Evolutionary conservation across 2,888 invertebrate genomes (phyloP), one percentile per base, ranked within the genome.

Genomic region (Metalampra italica): DNA sequence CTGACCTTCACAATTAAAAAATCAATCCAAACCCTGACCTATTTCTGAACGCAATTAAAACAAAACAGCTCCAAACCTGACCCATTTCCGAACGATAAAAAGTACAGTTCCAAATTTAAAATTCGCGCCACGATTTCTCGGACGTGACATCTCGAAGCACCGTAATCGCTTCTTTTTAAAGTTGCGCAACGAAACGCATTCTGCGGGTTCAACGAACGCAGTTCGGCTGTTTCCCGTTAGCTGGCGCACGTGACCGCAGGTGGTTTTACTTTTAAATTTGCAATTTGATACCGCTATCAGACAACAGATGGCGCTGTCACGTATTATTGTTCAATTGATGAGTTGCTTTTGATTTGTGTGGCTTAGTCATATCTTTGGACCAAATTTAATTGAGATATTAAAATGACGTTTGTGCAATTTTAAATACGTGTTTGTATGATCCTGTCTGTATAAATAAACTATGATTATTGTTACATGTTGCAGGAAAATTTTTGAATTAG

Each of bases 201-300:
- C 34, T 11, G 32, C 9, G 68, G 71, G 86, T 78, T 87, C 86
- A 84, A 76, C 60, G 84, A 71, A 72, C 86, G 74, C 75, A 75
- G 76, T 88, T 86, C 72, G 81, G 79, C 80, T 71, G 69, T 73
- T 66, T 77, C 68, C 89, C 88, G 87, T 87, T 89, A 87, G 79
- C 46, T 63, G 68, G 75, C 76, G 82, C 78, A 78, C 81, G 82
- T 83, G 82, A 80, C 64, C 47, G 49, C 61, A 57, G 66, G 66
- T 64, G 70, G 74, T 85, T 85, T 86, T 88, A 85, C 86, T 86
- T 87, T 86, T 83, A 79, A 77, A 81, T 79, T 80, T 65, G 78
- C 78, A 65, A 78, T 74, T 71, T 78, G 67, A 70, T 87, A 75
- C 81, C 79, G 86, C 88, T 87, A 88, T 72, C 56, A 55, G 68